Percentiles rank a stretch among this genome's conserved stretches.
Conservation (phyloP, 2,888 invertebrate genomes). For the Drosophila affinis region DNA sequence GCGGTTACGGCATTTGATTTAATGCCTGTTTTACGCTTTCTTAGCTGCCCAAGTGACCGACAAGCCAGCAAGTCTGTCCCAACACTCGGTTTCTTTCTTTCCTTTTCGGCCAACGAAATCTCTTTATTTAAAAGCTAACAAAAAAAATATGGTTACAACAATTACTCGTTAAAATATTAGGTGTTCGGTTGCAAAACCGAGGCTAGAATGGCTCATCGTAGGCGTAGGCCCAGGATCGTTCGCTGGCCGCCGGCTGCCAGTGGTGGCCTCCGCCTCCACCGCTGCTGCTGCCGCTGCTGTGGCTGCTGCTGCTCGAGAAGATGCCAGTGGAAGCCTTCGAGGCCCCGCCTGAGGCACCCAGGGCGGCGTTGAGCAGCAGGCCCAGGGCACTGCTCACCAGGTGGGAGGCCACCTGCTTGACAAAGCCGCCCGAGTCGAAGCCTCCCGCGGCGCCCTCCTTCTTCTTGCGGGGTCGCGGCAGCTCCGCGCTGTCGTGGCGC, state of each 20-base stretch:
- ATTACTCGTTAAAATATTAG: constrained; percentile 1
- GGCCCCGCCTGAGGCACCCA: constrained; percentile 82
- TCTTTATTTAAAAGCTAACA: constrained; percentile 29
- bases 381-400: constrained; percentile 81
- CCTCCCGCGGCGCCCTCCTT: constrained; percentile 32
- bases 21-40: constrained; percentile 61
- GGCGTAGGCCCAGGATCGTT: constrained; percentile 26
- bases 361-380: constrained; percentile 78
- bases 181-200: not conserved
- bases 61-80: constrained; percentile 26
- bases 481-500: constrained; percentile 55
- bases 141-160: constrained; percentile 33
- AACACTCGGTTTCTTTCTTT: constrained; percentile 12
- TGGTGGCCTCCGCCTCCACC: constrained; percentile 50
- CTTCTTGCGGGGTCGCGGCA: constrained; percentile 45
- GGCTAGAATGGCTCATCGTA: constrained; percentile 36
- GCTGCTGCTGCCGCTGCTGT: constrained; percentile 14
- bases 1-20: constrained; percentile 38
- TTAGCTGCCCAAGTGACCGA: constrained; percentile 53
- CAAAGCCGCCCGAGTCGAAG: constrained; percentile 81
- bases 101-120: constrained; percentile 22
- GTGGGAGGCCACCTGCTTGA: constrained; percentile 81
- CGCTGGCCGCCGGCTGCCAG: constrained; percentile 40
- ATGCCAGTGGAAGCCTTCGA: constrained; percentile 79
- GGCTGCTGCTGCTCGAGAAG: constrained; percentile 61